Conservation (phyloP, 1,140 invertebrate genomes). For the Tigriopus japonicus region DNA sequence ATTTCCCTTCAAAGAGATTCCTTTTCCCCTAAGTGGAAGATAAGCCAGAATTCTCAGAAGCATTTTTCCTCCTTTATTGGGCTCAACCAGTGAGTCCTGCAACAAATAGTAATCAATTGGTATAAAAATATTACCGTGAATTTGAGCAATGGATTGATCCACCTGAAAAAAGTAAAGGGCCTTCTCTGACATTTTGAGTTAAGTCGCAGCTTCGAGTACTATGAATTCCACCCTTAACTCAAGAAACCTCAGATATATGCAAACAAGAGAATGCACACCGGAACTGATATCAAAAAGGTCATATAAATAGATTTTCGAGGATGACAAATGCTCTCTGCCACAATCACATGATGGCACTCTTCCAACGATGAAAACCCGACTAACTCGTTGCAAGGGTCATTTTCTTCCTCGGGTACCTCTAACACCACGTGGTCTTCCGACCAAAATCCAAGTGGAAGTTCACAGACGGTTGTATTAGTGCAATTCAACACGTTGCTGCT, state of each 20-base stretch:
- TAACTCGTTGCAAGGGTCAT: constrained; percentile 41
- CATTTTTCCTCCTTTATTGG: no score
- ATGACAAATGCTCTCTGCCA: constrained; percentile 48
- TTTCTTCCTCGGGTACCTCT: constrained; percentile 19
- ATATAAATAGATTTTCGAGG: constrained; percentile 47
- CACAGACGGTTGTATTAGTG: constrained; percentile 39
- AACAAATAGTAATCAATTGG: no score
- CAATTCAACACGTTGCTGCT: constrained; percentile 26
- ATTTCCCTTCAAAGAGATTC: no score
- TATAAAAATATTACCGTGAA: no score
- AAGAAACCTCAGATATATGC: constrained; percentile 32
- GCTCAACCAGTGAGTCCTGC: no score
- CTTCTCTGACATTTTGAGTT: no score
- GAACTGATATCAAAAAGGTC: constrained; percentile 44
- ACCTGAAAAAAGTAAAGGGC: no score
- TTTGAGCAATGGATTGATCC: no score
- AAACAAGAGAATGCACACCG: constrained; percentile 46
- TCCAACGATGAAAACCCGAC: constrained; percentile 21
- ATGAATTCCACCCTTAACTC: no score
- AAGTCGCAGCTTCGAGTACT: no score
- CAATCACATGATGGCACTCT: constrained; percentile 48
- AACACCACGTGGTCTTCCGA: constrained; percentile 38
- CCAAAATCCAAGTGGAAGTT: constrained; percentile 42
- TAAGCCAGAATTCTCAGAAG: no score
- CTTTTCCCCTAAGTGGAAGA: no score